Percentiles rank a stretch among this genome's conserved stretches.
Conservation (phyloP, 1,140 invertebrate genomes). For the Stegodyphus dumicola region DNA sequence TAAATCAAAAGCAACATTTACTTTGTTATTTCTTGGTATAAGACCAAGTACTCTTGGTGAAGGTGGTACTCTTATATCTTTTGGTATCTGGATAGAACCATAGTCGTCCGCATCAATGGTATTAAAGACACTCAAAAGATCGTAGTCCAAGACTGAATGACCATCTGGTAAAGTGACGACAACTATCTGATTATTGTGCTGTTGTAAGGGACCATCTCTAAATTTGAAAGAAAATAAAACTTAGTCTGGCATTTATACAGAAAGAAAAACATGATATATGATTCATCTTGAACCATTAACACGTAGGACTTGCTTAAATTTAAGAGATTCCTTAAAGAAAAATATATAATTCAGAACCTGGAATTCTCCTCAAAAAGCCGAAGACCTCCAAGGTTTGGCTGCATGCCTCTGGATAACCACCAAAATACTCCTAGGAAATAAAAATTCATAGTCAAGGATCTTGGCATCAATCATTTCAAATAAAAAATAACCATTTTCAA, state of each 20-base stretch:
- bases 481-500: too few relatives aligned
- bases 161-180: constrained; percentile 85
- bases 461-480: too few relatives aligned
- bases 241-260: background rate
- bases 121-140: constrained; percentile 87
- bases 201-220: constrained; percentile 75
- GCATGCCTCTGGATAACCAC: constrained; percentile 81
- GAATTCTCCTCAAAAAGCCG: constrained; percentile 75
- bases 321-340: background rate
- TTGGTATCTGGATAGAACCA: constrained; percentile 83
- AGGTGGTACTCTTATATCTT: constrained; percentile 83
- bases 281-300: background rate
- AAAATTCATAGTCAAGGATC: too few relatives aligned
- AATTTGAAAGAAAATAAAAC: constrained; percentile 4
- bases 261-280: background rate
- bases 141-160: constrained; percentile 84
- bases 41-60: constrained; percentile 92
- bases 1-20: background rate
- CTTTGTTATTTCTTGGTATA: constrained; percentile 72
- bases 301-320: background rate
- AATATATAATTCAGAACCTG: background rate
- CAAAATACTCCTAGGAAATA: constrained; percentile 83
- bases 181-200: constrained; percentile 85
- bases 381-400: constrained; percentile 73
- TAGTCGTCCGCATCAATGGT: constrained; percentile 91